Percentiles rank a stretch among this genome's conserved stretches.
phyloP scores from a whole-genome alignment of 1,140 invertebrate genomes.

The Macrotrachela quadricornifera region DNA sequence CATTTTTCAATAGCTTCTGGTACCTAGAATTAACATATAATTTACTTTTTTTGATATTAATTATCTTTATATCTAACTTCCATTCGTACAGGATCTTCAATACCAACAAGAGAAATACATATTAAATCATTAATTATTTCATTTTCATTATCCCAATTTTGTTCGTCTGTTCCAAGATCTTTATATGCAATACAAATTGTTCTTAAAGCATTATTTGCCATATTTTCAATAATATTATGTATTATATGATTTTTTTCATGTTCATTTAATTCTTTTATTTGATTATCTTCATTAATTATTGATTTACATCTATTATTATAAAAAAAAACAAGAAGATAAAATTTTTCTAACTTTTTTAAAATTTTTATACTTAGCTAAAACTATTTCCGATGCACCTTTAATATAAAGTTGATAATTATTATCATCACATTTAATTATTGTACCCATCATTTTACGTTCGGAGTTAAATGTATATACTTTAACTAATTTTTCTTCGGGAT shows the following conservation, averaged over 20 bases:
- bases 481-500: constrained; percentile 65
- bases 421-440: constrained; percentile 51
- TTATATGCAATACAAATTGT: background rate
- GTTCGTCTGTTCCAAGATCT: constrained; percentile 23
- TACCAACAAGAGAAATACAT: constrained; percentile 18
- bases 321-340: too few species aligned
- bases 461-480: constrained; percentile 98
- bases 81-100: constrained; percentile 19
- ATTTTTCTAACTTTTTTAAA: too few species aligned
- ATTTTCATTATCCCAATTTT: constrained; percentile 31
- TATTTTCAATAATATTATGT: constrained; percentile 37
- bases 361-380: constrained; percentile 73
- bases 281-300: too few species aligned
- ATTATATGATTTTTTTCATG: constrained; percentile 81
- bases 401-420: constrained; percentile 60
- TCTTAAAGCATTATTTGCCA: background rate
- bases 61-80: too few species aligned
- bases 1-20: constrained; percentile 6
- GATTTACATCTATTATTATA: too few species aligned
- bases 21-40: too few species aligned
- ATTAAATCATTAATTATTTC: constrained; percentile 18
- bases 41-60: too few species aligned
- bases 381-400: constrained; percentile 96
- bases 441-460: constrained; percentile 92
- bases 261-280: constrained; percentile 62